Percentiles rank a stretch among this genome's conserved stretches.
Evolutionary conservation across 2,888 invertebrate species (phyloP).

Genomic region (Cephus nigrinus): DNA sequence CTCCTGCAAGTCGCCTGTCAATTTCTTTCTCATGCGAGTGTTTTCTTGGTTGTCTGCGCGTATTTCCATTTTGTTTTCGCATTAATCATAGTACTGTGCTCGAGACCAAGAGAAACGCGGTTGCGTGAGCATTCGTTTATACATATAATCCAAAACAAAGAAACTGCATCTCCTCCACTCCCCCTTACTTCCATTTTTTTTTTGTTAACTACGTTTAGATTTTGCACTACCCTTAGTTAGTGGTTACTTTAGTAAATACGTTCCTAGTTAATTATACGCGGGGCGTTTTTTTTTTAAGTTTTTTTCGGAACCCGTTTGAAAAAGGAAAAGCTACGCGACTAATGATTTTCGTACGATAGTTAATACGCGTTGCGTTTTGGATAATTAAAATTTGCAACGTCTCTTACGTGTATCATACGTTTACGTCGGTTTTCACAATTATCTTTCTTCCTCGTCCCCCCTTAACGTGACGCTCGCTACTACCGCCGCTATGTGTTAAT

Average conservation of each 20-base stretch:
- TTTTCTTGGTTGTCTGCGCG: background rate
- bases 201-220: conserved; percentile 34
- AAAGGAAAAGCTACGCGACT: conserved; percentile 31
- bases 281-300: background rate
- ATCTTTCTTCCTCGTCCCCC: background rate
- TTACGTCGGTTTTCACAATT: background rate
- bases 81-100: no score
- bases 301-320: conserved; percentile 33
- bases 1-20: conserved; percentile 12
- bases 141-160: background rate
- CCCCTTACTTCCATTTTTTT: conserved; percentile 2
- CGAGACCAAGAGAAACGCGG: background rate
- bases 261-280: background rate
- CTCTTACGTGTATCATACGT: background rate
- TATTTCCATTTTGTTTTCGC: no score
- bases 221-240: conserved; percentile 39
- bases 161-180: background rate
- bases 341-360: conserved; percentile 32
- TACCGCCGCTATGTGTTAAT: conserved; percentile 18
- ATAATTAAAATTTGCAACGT: conserved; percentile 16
- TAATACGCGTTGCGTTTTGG: conserved; percentile 18
- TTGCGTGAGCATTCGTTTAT: background rate
- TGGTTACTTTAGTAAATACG: conserved; percentile 38
- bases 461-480: background rate
- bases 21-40: conserved; percentile 1